Percentiles rank a stretch among this genome's conserved stretches.
Evolutionary conservation across 2,797 vertebrate species (phyloP).

Genomic region (Notolepis coatsorum): DNA sequence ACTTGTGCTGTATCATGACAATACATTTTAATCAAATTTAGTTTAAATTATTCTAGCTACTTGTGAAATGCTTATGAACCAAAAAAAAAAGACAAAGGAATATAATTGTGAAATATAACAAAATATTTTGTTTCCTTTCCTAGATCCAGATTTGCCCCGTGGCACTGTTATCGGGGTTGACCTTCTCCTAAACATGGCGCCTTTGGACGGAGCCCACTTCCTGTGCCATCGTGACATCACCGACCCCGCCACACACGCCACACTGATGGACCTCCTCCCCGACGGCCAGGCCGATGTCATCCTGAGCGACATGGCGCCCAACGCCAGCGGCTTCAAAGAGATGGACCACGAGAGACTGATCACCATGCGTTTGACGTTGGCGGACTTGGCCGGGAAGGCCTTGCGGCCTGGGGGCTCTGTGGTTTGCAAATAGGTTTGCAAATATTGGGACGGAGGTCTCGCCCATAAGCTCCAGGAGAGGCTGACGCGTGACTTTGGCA

Average conservation of each 20-base stretch:
- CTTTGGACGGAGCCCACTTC: conserved; percentile 84
- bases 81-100: too few species aligned
- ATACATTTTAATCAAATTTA: too few species aligned
- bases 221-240: conserved; percentile 78
- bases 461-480: conserved; percentile 69
- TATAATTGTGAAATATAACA: too few species aligned
- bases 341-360: conserved; percentile 86
- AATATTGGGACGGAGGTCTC: conserved; percentile 85
- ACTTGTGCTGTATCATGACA: too few species aligned
- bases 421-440: too few species aligned
- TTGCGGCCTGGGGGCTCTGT: conserved; percentile 76
- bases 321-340: conserved; percentile 81
- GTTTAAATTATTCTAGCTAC: too few species aligned
- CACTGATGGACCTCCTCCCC: conserved; percentile 78
- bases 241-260: conserved; percentile 56
- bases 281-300: conserved; percentile 77
- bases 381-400: conserved; percentile 72
- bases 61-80: too few species aligned
- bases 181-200: conserved; percentile 76
- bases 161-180: conserved; percentile 87
- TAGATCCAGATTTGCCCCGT: conserved; percentile 71
- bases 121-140: background rate
- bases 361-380: conserved; percentile 74
- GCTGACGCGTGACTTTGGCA: conserved; percentile 74
- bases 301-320: conserved; percentile 89